Conservation (phyloP, 2,888 invertebrate genomes). For the Nesidiocoris tenuis region DNA sequence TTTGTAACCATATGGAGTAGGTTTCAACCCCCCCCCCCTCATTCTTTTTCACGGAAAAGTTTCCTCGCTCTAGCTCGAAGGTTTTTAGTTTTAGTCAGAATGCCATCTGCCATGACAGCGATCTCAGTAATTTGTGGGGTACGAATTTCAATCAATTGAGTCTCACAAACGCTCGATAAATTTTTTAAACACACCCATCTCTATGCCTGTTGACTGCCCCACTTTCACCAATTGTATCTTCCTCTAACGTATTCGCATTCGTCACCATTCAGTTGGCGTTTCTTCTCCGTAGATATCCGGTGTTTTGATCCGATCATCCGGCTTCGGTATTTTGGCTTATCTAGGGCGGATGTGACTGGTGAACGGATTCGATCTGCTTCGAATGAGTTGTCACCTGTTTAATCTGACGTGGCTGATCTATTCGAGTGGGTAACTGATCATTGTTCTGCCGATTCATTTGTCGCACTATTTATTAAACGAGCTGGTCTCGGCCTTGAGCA, state of each 20-base stretch:
- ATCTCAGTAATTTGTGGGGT: too few relatives aligned
- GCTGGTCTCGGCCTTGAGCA: too few relatives aligned
- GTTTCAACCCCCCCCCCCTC: too few relatives aligned
- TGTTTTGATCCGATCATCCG: background rate
- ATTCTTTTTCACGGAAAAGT: too few relatives aligned
- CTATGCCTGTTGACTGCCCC: too few relatives aligned
- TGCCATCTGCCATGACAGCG: too few relatives aligned
- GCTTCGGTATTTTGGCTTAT: background rate
- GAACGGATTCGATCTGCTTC: background rate
- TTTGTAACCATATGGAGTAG: too few relatives aligned
- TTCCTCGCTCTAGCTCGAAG: too few relatives aligned
- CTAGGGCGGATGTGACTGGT: background rate
- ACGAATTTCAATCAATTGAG: too few relatives aligned
- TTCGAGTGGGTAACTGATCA: background rate
- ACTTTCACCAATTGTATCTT: background rate
- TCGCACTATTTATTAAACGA: background rate
- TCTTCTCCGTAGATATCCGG: background rate
- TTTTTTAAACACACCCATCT: too few relatives aligned
- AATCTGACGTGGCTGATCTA: background rate
- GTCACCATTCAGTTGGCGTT: background rate
- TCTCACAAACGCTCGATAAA: too few relatives aligned
- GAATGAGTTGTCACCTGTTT: background rate
- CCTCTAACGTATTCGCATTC: background rate
- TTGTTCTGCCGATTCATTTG: background rate
- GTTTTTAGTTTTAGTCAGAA: too few relatives aligned